Evolutionary conservation across 2,888 invertebrate genomes (phyloP).

Genomic region (Apamea monoglypha): DNA sequence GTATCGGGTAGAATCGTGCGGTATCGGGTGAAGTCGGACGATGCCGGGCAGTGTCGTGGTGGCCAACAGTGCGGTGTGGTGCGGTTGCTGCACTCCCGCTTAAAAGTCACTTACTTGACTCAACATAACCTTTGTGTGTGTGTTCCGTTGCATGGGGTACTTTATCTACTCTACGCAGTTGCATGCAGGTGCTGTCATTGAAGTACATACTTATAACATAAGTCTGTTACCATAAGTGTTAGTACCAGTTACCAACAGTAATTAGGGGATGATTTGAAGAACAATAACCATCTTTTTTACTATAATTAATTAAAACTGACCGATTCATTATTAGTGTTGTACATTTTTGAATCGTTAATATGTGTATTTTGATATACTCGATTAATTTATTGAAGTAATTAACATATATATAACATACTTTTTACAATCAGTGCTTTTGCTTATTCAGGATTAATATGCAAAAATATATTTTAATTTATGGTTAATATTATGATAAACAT

Average conservation of each 20-base stretch:
- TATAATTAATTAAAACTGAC: background rate
- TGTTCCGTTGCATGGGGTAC: background rate
- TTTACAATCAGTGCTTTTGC: background rate
- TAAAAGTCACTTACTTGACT: conserved; percentile 29
- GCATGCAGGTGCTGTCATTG: background rate
- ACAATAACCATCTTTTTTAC: background rate
- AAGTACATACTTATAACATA: background rate
- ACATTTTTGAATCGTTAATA: background rate
- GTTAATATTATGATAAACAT: conserved; percentile 5
- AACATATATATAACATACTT: no score
- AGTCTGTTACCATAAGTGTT: no score
- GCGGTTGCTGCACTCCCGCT: conserved; percentile 18
- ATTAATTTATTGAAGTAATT: background rate
- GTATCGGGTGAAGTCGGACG: conserved; percentile 32
- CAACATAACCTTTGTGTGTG: conserved; percentile 5
- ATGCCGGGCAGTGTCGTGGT: conserved; percentile 7
- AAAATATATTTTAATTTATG: background rate
- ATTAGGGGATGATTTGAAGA: background rate
- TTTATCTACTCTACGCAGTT: background rate
- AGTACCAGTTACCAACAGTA: background rate
- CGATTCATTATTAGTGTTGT: background rate
- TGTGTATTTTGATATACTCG: background rate
- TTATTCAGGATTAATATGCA: background rate
- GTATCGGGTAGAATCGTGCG: conserved; percentile 45
- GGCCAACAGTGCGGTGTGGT: conserved; percentile 5